Conservation (phyloP, 2,888 invertebrate genomes). For the Hyposoter dolosus region DNA sequence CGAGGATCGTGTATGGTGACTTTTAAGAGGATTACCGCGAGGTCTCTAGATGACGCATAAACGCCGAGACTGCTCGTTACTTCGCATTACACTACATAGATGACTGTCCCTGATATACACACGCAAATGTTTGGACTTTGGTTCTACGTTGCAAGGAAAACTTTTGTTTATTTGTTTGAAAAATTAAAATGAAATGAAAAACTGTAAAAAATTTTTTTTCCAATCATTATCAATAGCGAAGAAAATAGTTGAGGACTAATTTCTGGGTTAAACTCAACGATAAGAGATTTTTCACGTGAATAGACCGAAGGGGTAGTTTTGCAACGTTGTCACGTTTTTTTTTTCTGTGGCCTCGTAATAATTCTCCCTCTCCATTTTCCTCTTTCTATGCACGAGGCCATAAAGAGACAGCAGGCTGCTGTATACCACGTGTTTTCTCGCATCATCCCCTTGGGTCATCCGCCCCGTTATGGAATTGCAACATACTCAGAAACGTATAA, state of each 20-base stretch:
- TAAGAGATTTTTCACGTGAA: constrained; percentile 62
- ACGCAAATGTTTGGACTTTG: background rate
- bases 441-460: constrained; percentile 30
- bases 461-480: constrained; percentile 32
- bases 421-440: constrained; percentile 41
- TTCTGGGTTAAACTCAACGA: constrained; percentile 1
- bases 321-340: constrained; percentile 71
- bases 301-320: constrained; percentile 47
- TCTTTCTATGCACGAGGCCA: constrained; percentile 39
- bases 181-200: background rate
- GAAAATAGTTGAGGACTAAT: background rate
- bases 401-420: background rate
- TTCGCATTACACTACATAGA: background rate
- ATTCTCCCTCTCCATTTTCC: constrained; percentile 40
- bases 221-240: background rate
- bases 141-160: background rate
- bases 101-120: background rate
- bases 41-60: constrained; percentile 56
- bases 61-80: constrained; percentile 9
- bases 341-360: constrained; percentile 40
- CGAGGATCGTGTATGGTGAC: constrained; percentile 42
- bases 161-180: background rate
- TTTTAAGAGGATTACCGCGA: constrained; percentile 61
- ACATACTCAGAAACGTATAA: constrained; percentile 58
- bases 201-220: background rate